Conservation (phyloP, 2,888 invertebrate species). For the Athrips mouffetella region DNA sequence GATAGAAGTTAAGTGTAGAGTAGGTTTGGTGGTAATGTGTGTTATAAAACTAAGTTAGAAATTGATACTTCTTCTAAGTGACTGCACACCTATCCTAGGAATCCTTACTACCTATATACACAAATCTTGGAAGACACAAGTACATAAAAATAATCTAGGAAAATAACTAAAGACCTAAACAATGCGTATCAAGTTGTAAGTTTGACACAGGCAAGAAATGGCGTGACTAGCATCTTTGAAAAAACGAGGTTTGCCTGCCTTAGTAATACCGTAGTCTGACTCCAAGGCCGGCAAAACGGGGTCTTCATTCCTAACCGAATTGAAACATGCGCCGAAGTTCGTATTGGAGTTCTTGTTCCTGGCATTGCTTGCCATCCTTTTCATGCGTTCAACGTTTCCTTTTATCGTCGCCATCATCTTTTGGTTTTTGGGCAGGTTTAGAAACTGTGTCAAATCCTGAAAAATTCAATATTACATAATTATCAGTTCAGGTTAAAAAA, state of each 20-base stretch:
- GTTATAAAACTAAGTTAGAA: no score
- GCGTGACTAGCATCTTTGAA: slow-evolving; percentile 67
- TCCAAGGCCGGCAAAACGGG: slow-evolving; percentile 52
- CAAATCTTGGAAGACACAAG: no score
- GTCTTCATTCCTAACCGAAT: slow-evolving; percentile 23
- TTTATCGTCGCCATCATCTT: slow-evolving; percentile 58
- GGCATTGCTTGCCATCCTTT: slow-evolving; percentile 51
- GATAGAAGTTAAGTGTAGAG: no score
- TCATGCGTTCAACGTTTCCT: slow-evolving; percentile 51
- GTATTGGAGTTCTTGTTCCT: slow-evolving; percentile 41
- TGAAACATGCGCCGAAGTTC: slow-evolving; percentile 35
- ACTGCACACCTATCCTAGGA: no score
- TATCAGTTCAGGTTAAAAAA: no score
- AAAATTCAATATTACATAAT: slow-evolving; percentile 4
- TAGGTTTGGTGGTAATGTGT: no score
- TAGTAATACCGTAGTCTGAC: slow-evolving; percentile 62
- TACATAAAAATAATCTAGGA: no score
- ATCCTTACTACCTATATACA: no score
- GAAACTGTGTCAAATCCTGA: slow-evolving; percentile 58
- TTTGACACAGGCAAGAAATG: slow-evolving; percentile 57
- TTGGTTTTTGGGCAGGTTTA: slow-evolving; percentile 57
- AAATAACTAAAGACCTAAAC: no score
- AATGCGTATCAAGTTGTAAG: slow-evolving; percentile 61
- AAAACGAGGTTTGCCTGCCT: slow-evolving; percentile 57
- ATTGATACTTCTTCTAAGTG: no score